Evolutionary conservation across 1,140 invertebrate species (phyloP).

Genomic region (Nasonia longicornis): DNA sequence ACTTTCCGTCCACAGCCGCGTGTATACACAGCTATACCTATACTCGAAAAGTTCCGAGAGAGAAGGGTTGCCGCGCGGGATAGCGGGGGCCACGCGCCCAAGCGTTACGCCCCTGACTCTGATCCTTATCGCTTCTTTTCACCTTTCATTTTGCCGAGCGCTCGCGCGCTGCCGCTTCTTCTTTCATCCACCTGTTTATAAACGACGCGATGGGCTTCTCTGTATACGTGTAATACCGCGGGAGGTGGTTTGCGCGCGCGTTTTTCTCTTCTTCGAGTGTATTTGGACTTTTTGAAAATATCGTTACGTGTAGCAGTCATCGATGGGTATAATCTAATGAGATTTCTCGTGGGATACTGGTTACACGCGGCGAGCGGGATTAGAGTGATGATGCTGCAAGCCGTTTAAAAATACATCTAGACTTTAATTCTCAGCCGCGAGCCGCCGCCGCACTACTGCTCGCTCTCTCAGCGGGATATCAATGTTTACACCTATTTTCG

Average conservation of each 20-base stretch:
- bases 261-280: too few species aligned
- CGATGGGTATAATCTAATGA: not conserved
- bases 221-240: too few species aligned
- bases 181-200: constrained; percentile 45
- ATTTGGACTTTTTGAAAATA: not conserved
- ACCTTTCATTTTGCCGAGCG: constrained; percentile 4
- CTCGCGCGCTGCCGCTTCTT: not conserved
- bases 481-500: constrained; percentile 17
- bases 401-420: not conserved
- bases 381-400: too few species aligned
- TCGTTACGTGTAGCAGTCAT: not conserved
- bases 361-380: not conserved
- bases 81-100: constrained; percentile 52
- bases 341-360: not conserved
- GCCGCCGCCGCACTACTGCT: too few species aligned
- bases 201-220: constrained; percentile 17
- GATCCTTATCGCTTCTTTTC: constrained; percentile 43
- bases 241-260: not conserved
- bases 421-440: not conserved
- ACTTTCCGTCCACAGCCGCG: constrained; percentile 53
- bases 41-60: not conserved
- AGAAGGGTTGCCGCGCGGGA: constrained; percentile 23
- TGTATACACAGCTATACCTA: constrained; percentile 51
- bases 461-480: not conserved
- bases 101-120: constrained; percentile 31